Base-by-base conservation (phyloP, 2,797 vertebrate genomes). In the Miichthys miiuy region DNA sequence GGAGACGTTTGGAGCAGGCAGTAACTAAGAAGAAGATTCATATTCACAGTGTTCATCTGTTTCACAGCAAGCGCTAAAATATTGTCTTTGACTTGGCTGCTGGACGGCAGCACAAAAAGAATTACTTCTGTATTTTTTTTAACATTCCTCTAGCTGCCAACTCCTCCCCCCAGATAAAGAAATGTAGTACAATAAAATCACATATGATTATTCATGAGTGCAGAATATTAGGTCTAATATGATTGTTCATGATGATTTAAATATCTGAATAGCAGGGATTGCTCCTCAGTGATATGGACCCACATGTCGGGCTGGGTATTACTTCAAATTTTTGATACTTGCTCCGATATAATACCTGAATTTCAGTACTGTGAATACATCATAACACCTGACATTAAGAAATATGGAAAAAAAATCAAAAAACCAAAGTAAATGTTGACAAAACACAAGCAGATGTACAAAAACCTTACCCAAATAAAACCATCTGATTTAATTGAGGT, bases 1-100 rank as follows among this genome's bases (percentile, higher is more conserved):
- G 80, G 57, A 75, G 58, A 82, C 44, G 41, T 81, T 79, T 80
- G 48, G 61, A 79, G 44, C 23, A 42, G 62, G 68, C 23, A 8
- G 55, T 17, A 63, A 55, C 48, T 7, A 11, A 51, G 11, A 51
- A 17, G 34, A 52, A 18, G 21, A 72, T 57, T 82, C 20, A 79
- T 51, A 62, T 66, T 65, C 27, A 21, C 42, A 41, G 18, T 41
- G 51, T 68, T 72, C 21, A 57, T 63, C 18, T 63, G 18, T 67
- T 74, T 80, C 25, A 23, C 41, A 68, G 48, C 5, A 73, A 68
- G 48, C 34, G 0, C 47, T 30, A 18, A 1, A 70, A 38, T n/a
- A 9, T 54, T 61, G 14, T 52, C 2, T 65, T 64, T 71, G 62
- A 56, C 50, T 61, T 58, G 18, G 18, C 52, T 65, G 44, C 67